Base-by-base conservation (phyloP, 2,113 vertebrate genomes). In the Okapia johnstoni region DNA sequence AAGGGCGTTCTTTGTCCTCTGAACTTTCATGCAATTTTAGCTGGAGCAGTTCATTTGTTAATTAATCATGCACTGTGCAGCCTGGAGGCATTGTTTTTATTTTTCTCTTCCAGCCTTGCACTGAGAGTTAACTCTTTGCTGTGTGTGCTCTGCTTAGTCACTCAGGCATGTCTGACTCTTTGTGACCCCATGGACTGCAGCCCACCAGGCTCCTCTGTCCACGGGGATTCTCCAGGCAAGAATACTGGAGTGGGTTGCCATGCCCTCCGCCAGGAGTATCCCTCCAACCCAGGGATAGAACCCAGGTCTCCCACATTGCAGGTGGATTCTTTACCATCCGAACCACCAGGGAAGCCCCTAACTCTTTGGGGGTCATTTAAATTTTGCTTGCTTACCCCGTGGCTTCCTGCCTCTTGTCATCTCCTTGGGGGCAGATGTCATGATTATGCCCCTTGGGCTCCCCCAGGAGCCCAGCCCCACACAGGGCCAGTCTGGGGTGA, bases 1-100 rank as follows among this genome's bases (percentile, higher is more conserved):
- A 1, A 48, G 79, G 0, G 2, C 25, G 28, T 60, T 57, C 94
- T 84, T 36, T 60, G 92, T 83, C 95, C 95, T 95, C 96, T 89
- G 94, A 89, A 87, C 79, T 73, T 36, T 8, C 1, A 5, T 3
- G 17, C 77, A 57, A 0, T 55, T 86, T 84, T 16, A 86, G 95
- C 61, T 83, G n/a, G 23, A 52, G 83, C 33, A 23, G 50, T 52
- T 85, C 61, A 63, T 63, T 86, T 88, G 89, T 85, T 96, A 97
- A 96, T 96, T 77, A 93, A 70, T 83, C 60, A 33, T 10, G 76
- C 76, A 14, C 54, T 4, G 10, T 46, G 58, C 93, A 48, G 89
- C 77, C 50, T 57, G 16, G 77, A 85, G 70, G 50, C 58, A 11
- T 10, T 28, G 2, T 19, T 30, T 21, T 40, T 16, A 0, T 77